These are phyloP conservation scores for Limnephilus rhombicus DNA, from an alignment of 2,888 invertebrate species.

Conservation along the genomic window DNA sequence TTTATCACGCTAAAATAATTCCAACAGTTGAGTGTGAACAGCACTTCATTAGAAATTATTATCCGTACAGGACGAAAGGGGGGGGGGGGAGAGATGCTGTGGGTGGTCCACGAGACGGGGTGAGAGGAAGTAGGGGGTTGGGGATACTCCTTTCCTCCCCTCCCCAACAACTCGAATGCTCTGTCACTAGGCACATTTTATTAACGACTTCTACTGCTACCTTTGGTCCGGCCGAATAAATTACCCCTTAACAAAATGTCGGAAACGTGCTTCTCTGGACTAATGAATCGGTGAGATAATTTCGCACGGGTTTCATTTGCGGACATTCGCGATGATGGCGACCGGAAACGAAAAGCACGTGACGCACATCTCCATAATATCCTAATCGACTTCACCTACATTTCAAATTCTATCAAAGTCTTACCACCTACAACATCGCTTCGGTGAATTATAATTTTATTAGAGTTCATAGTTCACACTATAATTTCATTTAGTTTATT, in stretches of 20 bases:
- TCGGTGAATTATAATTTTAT: background rate
- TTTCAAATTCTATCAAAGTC: background rate
- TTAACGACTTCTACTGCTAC: background rate
- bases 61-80: background rate
- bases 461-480: background rate
- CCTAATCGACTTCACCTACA: background rate
- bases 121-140: background rate
- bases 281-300: slow-evolving; percentile 20
- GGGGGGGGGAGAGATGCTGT: background rate
- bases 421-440: background rate
- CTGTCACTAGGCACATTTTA: background rate
- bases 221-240: background rate
- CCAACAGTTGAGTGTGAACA: background rate
- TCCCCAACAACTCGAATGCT: background rate
- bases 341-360: background rate
- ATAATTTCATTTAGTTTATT: background rate
- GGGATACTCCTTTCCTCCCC: background rate
- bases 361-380: background rate
- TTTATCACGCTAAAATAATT: background rate
- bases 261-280: slow-evolving; percentile 11
- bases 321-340: slow-evolving; percentile 4
- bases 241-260: background rate
- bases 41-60: background rate
- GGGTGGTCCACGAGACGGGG: background rate
- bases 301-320: slow-evolving; percentile 9